Evolutionary conservation across 2,113 vertebrate genomes (phyloP).

Genomic region (Dicrurus megarhynchus): DNA sequence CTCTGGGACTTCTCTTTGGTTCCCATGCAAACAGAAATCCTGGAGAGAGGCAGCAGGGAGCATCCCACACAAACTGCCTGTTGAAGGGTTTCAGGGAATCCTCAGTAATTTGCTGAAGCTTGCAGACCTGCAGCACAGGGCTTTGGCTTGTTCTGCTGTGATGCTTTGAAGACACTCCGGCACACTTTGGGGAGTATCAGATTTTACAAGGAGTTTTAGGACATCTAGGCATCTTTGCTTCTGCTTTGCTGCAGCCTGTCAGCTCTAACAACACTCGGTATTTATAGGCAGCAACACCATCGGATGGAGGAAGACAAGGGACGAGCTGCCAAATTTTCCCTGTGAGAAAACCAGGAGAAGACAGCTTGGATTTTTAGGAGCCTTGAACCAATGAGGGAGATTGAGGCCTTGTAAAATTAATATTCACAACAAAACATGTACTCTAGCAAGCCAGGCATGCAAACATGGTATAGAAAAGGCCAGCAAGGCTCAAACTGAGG

Average conservation of each 20-base stretch:
- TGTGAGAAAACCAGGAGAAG: background rate
- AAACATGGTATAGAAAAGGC: background rate
- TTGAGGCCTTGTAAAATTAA: background rate
- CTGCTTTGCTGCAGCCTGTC: background rate
- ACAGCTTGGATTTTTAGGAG: background rate
- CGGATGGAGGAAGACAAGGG: background rate
- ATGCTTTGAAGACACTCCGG: background rate
- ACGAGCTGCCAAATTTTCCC: background rate
- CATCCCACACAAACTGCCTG: background rate
- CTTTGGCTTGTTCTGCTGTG: background rate
- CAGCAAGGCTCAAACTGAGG: background rate
- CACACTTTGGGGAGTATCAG: background rate
- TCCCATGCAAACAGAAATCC: background rate
- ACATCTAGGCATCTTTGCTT: background rate
- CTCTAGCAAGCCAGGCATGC: conserved; percentile 14
- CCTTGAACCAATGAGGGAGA: background rate
- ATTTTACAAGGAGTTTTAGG: background rate
- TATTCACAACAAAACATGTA: background rate
- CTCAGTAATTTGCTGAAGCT: background rate
- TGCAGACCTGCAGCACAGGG: background rate
- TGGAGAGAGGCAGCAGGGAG: background rate
- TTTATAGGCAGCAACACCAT: background rate
- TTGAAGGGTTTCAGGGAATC: background rate
- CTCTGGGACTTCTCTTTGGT: background rate
- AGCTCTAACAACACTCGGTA: background rate